Evolutionary conservation across 2,113 vertebrate genomes (phyloP).

Genomic region (Labeo rohita): DNA sequence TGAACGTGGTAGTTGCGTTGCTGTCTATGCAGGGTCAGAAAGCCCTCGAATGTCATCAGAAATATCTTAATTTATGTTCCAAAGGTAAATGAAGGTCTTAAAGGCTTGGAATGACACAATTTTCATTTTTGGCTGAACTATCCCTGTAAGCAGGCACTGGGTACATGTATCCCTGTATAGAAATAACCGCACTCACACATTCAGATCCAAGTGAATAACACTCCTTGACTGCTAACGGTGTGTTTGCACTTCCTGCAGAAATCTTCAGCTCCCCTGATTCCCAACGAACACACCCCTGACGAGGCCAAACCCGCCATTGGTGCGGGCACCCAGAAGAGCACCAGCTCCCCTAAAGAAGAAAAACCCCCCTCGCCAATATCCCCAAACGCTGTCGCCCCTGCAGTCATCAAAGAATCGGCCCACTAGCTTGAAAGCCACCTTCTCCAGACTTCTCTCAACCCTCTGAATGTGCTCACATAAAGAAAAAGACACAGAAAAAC

Average conservation of each 20-base stretch:
- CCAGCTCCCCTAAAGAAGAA: constrained; percentile 63
- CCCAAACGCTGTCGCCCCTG: constrained; percentile 58
- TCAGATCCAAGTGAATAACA: neutral
- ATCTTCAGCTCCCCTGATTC: constrained; percentile 77
- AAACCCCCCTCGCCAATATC: constrained; percentile 67
- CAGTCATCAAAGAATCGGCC: constrained; percentile 65
- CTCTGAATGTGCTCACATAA: neutral
- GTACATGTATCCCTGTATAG: neutral
- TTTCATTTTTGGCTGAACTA: too few relatives aligned
- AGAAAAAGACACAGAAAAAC: constrained; percentile 15
- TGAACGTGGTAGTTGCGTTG: too few relatives aligned
- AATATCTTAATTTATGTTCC: too few relatives aligned
- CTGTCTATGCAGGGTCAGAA: too few relatives aligned
- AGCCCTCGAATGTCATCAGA: too few relatives aligned
- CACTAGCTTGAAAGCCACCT: constrained; percentile 55
- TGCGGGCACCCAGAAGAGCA: constrained; percentile 56
- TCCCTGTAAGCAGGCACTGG: neutral
- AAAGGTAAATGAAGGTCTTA: too few relatives aligned
- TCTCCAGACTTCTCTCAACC: neutral
- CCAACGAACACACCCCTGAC: constrained; percentile 77
- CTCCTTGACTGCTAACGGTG: neutral
- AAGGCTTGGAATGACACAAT: too few relatives aligned
- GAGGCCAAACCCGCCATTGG: constrained; percentile 70
- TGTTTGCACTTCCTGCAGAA: constrained; percentile 67
- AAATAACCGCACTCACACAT: neutral